These are phyloP conservation scores for Sphaerophoria rueppellii DNA, from an alignment of 2,888 invertebrate species.

Conservation along the genomic window DNA sequence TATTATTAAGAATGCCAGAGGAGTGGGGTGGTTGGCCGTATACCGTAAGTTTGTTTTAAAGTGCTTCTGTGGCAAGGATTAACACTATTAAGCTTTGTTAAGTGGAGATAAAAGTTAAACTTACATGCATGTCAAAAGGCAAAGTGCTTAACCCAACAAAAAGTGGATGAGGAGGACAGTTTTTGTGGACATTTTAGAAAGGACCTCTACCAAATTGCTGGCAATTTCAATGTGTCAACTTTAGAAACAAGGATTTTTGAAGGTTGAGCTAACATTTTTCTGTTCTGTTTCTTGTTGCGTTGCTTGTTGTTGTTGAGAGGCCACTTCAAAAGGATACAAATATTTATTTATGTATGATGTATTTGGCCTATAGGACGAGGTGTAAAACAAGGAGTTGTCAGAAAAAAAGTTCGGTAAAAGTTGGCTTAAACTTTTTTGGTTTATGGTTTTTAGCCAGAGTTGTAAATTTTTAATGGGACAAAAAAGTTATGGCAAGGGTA, in stretches of 20 bases:
- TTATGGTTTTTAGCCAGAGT: neutral
- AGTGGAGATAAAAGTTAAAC: conserved; percentile 38
- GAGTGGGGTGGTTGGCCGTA: conserved; percentile 21
- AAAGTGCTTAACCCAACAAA: conserved; percentile 14
- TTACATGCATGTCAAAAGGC: conserved; percentile 10
- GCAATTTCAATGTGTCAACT: conserved; percentile 6
- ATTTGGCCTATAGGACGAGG: neutral
- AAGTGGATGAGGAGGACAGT: conserved; percentile 21
- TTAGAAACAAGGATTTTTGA: neutral
- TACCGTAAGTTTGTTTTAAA: conserved; percentile 29
- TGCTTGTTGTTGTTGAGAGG: neutral
- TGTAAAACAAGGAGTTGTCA: neutral
- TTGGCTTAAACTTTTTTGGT: neutral
- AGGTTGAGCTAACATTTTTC: neutral
- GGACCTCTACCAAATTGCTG: conserved; percentile 3
- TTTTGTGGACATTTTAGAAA: conserved; percentile 5
- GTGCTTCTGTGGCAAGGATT: conserved; percentile 56
- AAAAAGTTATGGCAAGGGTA: neutral
- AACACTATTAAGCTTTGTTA: conserved; percentile 45
- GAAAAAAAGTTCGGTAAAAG: neutral
- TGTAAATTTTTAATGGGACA: neutral
- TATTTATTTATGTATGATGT: conserved; percentile 11
- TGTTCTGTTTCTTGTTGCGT: neutral
- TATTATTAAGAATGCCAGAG: conserved; percentile 27
- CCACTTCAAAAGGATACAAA: conserved; percentile 24